Evolutionary conservation across 2,797 vertebrate genomes (phyloP), one percentile per base, ranked within the genome.

Genomic region (Gouania willdenowi): DNA sequence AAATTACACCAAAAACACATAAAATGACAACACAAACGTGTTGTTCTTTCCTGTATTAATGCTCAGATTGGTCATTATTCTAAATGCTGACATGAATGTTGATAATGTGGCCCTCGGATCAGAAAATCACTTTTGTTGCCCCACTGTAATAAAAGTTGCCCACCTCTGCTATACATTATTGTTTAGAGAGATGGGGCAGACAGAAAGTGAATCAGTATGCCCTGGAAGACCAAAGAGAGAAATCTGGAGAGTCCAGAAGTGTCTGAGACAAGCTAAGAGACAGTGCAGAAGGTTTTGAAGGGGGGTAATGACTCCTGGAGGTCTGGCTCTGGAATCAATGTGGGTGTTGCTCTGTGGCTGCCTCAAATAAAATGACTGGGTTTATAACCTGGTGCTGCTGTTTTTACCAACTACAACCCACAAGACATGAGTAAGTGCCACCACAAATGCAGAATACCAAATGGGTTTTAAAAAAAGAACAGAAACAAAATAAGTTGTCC

Each of bases 281-380:
- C 7, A 35, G 26, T 18, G 30, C 33, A 38, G 39, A 54, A 8
- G 4, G 4, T 3, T 50, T 42, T 24, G 20, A 20, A 23, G 13
- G n/a, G 39, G 18, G 30, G 22, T 6, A 26, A 1, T 29, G 55
- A 58, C 63, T 58, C 51, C 55, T 57, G 35, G 22, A 60, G 71
- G 64, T 70, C 61, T 69, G 63, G 44, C 56, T 68, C 5, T 11
- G 54, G 41, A 32, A 3, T 56, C 53, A 52, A 50, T 49, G 45
- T 68, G 60, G 46, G 52, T 67, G 68, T 41, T 50, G 58, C 45
- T 71, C 57, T 62, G 51, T 3, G 54, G 61, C 65, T 40, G 44
- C 44, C 49, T 49, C 36, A 29, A 24, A 50, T 34, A 41, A 66
- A 74, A 68, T 25, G 28, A 48, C 41, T 41, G 26, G 13, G 29